Base-by-base conservation (phyloP, 2,797 vertebrate species). In the Sarcoramphus papa region DNA sequence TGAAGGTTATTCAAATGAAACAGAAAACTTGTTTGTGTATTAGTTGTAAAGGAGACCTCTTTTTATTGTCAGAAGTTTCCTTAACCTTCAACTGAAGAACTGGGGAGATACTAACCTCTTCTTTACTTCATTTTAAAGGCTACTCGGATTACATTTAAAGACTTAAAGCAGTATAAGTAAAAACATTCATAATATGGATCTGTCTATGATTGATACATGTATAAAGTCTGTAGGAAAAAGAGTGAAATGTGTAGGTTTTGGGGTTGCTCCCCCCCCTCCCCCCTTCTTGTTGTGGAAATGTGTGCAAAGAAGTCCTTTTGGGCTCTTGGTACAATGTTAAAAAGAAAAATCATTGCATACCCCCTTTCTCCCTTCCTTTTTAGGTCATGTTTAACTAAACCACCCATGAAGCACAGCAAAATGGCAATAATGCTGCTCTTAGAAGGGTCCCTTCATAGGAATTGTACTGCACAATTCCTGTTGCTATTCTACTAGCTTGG, bases 361-460 rank as follows among this genome's bases (percentile, higher is more conserved):
- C 37, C 33, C 21, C 14, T 89, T 85, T 85, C n/a, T 95, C 18
- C 81, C 57, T 96, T 85, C 87, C 72, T 92, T 83, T 95, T 91
- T 78, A 89, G 86, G 84, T 75, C 41, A 25, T 8, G 7, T 94
- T 91, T 93, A 74, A 85, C 45, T 93, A 68, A 95, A 45, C 51
- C 57, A 64, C 57, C 35, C 33, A 5, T 51, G 81, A 85, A 83
- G 81, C 64, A 8, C 77, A 77, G 92, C 75, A 85, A 30, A 80
- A 65, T 30, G 41, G 87, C 75, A 83, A 4, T 60, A 74, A 7
- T 3, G 30, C 68, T 13, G 7, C 47, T 80, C 64, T 47, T 77
- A 69, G 86, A 74, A 84, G 65, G 76, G 76, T 85, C 57, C 20
- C 50, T 68, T 75, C 2, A 0, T 31, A 48, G 41, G 77, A 74